Percentiles rank a stretch among this genome's conserved stretches.
These are phyloP conservation scores for Perca schrenkii DNA, from an alignment of 2,113 vertebrate genomes.

Conservation along the genomic window DNA sequence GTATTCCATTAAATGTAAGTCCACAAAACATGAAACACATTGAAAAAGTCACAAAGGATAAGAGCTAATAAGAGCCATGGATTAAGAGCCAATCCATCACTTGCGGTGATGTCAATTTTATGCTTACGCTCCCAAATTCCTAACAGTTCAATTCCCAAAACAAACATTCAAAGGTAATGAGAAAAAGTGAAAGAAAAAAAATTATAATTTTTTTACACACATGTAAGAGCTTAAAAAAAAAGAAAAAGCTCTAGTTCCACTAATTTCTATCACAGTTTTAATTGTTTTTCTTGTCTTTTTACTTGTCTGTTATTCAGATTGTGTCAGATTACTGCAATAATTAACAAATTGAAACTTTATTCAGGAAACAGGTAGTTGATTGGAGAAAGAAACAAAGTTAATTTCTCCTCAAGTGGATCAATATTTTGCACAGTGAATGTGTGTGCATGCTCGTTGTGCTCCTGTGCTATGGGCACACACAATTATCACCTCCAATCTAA, in stretches of 20 bases:
- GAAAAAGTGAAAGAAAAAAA: neutral
- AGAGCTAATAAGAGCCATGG: neutral
- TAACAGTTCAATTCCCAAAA: neutral
- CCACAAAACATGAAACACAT: neutral
- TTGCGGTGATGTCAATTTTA: neutral
- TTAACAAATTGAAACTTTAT: slow-evolving; percentile 7
- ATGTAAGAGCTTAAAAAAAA: too few species aligned
- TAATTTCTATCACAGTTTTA: neutral
- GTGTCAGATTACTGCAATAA: neutral
- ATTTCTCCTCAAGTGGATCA: slow-evolving; percentile 19
- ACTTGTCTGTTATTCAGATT: neutral
- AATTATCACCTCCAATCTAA: slow-evolving; percentile 51
- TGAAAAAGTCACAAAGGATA: neutral
- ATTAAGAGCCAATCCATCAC: neutral
- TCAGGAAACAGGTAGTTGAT: neutral
- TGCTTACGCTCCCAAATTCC: neutral
- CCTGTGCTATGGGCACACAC: slow-evolving; percentile 8
- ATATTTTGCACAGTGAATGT: slow-evolving; percentile 13
- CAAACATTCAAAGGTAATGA: neutral
- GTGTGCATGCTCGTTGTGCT: neutral
- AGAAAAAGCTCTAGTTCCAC: neutral
- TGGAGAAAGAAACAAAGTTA: neutral
- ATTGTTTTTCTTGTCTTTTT: neutral
- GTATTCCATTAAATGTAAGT: neutral
- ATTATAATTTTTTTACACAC: too few species aligned